Evolutionary conservation across 2,113 vertebrate species (phyloP), one percentile per base, ranked within the genome.

Genomic region (Acanthochromis polyacanthus): DNA sequence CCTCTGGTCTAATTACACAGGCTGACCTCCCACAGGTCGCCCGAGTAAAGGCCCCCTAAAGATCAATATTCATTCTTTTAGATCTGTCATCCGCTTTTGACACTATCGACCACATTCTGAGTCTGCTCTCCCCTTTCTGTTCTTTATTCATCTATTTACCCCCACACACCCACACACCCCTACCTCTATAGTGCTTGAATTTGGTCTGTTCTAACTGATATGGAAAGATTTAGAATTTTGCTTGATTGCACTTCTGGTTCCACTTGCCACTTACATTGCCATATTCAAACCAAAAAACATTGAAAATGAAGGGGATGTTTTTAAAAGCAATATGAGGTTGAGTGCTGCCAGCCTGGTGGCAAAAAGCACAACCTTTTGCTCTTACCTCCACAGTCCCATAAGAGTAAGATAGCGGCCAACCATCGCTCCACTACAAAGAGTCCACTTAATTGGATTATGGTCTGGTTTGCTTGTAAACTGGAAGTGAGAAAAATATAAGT

Each of bases 51-150:
- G 88, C 86, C 89, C 85, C 72, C 82, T 84, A 80, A 84, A 90
- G 92, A 95, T 95, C 95, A 95, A 95, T 95, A 95, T 95, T 95
- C 94, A 95, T 95, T 95, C 93, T 95, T 95, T 94, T 94, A 95
- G 93, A 95, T 95, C 95, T 94, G 95, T 95, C 95, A 95, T 95
- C 93, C 63, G 81, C 92, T 93, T 95, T 95, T 95, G 95, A 95
- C 94, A 94, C 89, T 93, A 95, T 95, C 94, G 95, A 95, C 95
- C 95, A 94, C 36, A 80, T 86, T 89, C 82, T 86, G 84, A 85
- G 91, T 93, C 88, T 91, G 78, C 82, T 81, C 89, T 71, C 75
- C 82, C 90, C 83, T 52, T 76, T 73, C 88, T 46, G 45, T 88
- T 90, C 89, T 92, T 90, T 93, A 93, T 94, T 93, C 90, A 93